Percentiles rank a stretch among this genome's conserved stretches.
phyloP scores from a whole-genome alignment of 2,113 vertebrate genomes.

The Nibea albiflora region DNA sequence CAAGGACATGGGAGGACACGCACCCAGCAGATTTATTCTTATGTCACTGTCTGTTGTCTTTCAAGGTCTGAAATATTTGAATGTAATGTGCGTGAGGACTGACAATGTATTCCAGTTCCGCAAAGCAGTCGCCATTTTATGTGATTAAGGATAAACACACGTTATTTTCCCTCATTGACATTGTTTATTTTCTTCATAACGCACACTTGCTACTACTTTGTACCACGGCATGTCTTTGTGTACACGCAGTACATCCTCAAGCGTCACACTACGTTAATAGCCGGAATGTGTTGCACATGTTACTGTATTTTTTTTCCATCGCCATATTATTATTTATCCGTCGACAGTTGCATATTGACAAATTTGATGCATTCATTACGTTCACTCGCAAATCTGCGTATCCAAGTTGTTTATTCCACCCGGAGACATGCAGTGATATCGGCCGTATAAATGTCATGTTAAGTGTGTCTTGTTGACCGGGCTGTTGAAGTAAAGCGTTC shows the following conservation, averaged over 20 bases:
- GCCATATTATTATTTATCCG: constrained; percentile 7
- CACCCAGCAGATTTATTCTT: constrained; percentile 7
- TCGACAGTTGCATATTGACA: background rate
- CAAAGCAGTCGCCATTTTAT: constrained; percentile 1
- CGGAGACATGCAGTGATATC: background rate
- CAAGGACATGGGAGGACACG: background rate
- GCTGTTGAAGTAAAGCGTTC: background rate
- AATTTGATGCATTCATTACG: background rate
- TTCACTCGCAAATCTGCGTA: background rate
- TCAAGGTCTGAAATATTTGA: constrained; percentile 6
- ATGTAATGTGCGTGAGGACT: background rate
- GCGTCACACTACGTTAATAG: background rate
- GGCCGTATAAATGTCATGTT: background rate
- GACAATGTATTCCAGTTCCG: background rate
- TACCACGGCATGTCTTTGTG: constrained; percentile 27
- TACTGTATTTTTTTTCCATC: constrained; percentile 2
- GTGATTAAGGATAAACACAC: background rate
- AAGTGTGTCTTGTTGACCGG: background rate
- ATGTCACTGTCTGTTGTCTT: constrained; percentile 7
- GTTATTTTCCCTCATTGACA: constrained; percentile 18
- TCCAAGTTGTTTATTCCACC: background rate
- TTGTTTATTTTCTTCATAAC: constrained; percentile 13
- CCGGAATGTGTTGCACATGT: background rate
- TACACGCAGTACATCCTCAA: background rate
- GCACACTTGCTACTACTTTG: constrained; percentile 8